Percentiles rank a stretch among this genome's conserved stretches.
These are phyloP conservation scores for Timandra comae DNA, from an alignment of 2,888 invertebrate genomes.

Conservation along the genomic window DNA sequence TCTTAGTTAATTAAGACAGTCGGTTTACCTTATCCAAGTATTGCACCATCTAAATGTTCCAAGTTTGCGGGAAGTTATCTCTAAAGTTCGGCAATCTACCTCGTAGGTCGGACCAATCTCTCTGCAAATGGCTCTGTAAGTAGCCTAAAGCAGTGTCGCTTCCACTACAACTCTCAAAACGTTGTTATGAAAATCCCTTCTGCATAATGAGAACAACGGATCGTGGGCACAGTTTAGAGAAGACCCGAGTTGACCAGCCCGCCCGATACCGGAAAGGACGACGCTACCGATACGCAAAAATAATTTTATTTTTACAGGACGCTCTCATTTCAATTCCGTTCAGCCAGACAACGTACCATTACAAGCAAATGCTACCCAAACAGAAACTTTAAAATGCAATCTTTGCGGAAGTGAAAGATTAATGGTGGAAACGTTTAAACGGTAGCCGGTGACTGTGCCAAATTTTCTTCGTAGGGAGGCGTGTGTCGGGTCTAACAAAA, in stretches of 20 bases:
- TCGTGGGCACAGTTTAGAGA: constrained; percentile 17
- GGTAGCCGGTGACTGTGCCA: constrained; percentile 57
- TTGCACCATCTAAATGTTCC: constrained; percentile 69
- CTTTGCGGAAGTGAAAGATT: constrained; percentile 61
- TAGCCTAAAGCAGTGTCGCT: constrained; percentile 56
- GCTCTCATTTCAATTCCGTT: constrained; percentile 39
- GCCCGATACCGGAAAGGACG: constrained; percentile 16
- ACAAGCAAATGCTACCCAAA: constrained; percentile 57
- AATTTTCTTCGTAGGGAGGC: constrained; percentile 38
- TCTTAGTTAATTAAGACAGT: constrained; percentile 66
- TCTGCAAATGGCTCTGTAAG: constrained; percentile 67
- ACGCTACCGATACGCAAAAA: constrained; percentile 24
- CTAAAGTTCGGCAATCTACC: constrained; percentile 69
- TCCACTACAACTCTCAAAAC: constrained; percentile 42
- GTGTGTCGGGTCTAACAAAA: constrained; percentile 53
- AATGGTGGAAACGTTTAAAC: constrained; percentile 62
- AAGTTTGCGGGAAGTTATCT: constrained; percentile 70
- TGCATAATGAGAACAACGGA: constrained; percentile 45
- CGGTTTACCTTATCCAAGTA: constrained; percentile 70
- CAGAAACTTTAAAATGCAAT: constrained; percentile 68
- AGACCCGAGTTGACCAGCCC: constrained; percentile 26
- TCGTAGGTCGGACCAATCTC: constrained; percentile 65
- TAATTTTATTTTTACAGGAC: constrained; percentile 32
- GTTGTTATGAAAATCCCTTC: constrained; percentile 57
- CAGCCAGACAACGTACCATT: constrained; percentile 41